Conservation (phyloP, 1,140 invertebrate genomes). For the Ctenoplectra terminalis region DNA sequence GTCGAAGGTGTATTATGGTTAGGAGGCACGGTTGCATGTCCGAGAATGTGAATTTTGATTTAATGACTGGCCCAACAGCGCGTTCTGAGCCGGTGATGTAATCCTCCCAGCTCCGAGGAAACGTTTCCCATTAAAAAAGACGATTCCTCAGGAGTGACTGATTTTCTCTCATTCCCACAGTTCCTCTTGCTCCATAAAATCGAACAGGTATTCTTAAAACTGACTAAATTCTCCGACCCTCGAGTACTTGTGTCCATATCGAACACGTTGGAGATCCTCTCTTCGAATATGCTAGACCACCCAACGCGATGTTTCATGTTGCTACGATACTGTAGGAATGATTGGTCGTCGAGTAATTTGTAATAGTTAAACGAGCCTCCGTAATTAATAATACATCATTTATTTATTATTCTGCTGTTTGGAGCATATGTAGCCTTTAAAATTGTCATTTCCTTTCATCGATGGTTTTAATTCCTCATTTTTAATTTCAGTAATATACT, state of each 20-base stretch:
- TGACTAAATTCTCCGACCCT: background rate
- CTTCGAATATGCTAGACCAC: background rate
- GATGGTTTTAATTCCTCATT: too few relatives aligned
- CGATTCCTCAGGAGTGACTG: background rate
- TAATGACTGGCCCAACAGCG: background rate
- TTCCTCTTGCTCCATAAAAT: background rate
- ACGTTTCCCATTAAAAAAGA: background rate
- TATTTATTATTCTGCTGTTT: background rate
- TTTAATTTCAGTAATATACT: too few relatives aligned
- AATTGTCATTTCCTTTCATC: too few relatives aligned
- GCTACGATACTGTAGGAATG: background rate
- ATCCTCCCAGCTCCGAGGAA: background rate
- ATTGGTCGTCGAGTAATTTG: background rate
- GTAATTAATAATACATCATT: background rate
- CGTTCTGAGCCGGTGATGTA: conserved; percentile 6
- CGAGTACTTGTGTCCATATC: too few relatives aligned
- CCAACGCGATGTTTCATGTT: background rate
- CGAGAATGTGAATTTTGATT: conserved; percentile 28
- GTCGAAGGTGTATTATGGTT: background rate
- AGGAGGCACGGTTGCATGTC: background rate
- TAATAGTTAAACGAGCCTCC: too few relatives aligned
- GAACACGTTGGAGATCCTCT: background rate
- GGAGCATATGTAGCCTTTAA: too few relatives aligned
- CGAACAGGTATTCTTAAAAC: background rate
- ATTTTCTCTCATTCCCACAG: conserved; percentile 8